A percentile compares a stretch with the other conserved stretches of the same genome.
Evolutionary conservation across 1,140 invertebrate species (phyloP).

Genomic region (Doryteuthis pealeii): DNA sequence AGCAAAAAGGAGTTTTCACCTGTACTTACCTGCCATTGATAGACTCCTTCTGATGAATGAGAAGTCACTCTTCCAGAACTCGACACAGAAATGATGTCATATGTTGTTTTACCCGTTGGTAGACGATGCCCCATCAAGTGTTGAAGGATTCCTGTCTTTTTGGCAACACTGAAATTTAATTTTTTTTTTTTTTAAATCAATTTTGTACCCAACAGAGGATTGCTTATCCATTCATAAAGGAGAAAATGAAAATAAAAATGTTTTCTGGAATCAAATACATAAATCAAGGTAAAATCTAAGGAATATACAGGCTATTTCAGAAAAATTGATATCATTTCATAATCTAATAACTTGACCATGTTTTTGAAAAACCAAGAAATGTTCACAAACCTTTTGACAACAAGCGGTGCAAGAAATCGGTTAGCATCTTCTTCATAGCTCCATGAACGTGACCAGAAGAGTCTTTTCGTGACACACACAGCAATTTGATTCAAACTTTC

Average conservation of each 20-base stretch:
- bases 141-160: conserved; percentile 44
- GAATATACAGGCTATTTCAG: too few relatives aligned
- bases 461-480: conserved; percentile 41
- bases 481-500: conserved; percentile 43
- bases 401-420: conserved; percentile 42
- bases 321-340: too few relatives aligned
- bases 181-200: too few relatives aligned
- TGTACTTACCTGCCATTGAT: conserved; percentile 51
- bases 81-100: conserved; percentile 46
- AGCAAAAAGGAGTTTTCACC: too few relatives aligned
- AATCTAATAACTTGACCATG: too few relatives aligned
- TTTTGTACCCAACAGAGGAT: too few relatives aligned
- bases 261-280: background rate
- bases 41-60: conserved; percentile 44
- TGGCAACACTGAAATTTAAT: conserved; percentile 48
- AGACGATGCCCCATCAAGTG: conserved; percentile 50
- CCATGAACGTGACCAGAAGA: conserved; percentile 49
- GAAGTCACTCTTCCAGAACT: conserved; percentile 47
- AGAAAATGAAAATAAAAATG: background rate
- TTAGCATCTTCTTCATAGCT: conserved; percentile 49
- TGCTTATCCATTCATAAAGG: too few relatives aligned
- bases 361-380: too few relatives aligned
- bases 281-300: too few relatives aligned
- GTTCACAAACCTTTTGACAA: conserved; percentile 45
- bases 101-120: conserved; percentile 30